Base-by-base conservation (phyloP, 2,113 vertebrate genomes). In the Toxotes chatareus region DNA sequence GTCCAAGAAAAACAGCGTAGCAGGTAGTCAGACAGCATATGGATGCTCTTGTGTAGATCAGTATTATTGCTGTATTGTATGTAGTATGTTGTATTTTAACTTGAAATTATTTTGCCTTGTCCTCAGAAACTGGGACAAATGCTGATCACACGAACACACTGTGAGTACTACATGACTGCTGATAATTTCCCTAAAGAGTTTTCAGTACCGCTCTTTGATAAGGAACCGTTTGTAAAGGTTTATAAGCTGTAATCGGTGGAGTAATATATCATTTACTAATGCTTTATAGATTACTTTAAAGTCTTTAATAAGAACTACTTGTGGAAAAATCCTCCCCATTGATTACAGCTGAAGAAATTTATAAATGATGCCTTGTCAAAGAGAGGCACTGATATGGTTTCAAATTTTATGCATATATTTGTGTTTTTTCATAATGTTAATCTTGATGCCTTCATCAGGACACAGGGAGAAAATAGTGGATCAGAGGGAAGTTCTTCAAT, bases 81-180 rank as follows among this genome's bases (percentile, higher is more conserved):
- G 1, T 0, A 3, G 7, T 53, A 3, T 31, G 32, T 47, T 59
- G 42, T 53, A 1, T 65, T 63, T 46, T 46, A 73, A 64, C 23
- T 27, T 64, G 0, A 64, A 36, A 13, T 7, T 1, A n/a, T 88
- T 27, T 7, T 49, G 11, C 11, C 11, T 46, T 74, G 8, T 86
- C 82, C 46, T 79, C 92, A 97, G 97, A 89, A 79, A 86, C 77
- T 3, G 91, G 75, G 46, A 89, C 82, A 47, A 94, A 93, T 36
- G 88, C 87, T 63, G 95, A 97, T 63, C 84, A 87, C 84, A 73
- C 47, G 1, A 75, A 77, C 55, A 79, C 80, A 27, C 34, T 23
- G 91, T 93, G 65, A 91, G 91, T 90, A 68, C 9, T 1, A 7
- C 14, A 4, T 9, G 7, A 27, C 13, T 27, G 19, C 0, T 59